Evolutionary conservation across 2,888 invertebrate genomes (phyloP).

Genomic region (Macrophya annulata): DNA sequence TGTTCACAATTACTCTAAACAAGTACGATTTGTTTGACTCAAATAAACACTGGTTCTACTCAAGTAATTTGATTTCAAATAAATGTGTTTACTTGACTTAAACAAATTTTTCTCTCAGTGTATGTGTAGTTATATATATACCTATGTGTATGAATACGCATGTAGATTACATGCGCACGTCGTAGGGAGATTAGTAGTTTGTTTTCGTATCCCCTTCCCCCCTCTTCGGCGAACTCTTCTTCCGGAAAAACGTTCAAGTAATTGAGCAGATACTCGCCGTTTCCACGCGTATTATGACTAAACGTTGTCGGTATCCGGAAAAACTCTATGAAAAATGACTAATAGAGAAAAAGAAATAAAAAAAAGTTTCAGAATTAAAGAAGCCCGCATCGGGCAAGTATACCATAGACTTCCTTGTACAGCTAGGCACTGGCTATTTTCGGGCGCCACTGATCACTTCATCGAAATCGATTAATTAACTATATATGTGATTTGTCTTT

Average conservation of each 20-base stretch:
- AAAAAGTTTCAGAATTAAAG: neutral
- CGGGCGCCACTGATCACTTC: neutral
- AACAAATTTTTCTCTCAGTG: too few relatives aligned
- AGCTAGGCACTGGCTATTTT: neutral
- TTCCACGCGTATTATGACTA: neutral
- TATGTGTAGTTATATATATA: too few relatives aligned
- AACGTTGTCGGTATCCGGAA: neutral
- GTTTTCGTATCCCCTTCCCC: neutral
- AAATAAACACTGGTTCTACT: too few relatives aligned
- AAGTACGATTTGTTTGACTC: too few relatives aligned
- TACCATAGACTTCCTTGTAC: neutral
- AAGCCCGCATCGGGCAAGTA: neutral
- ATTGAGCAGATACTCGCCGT: neutral
- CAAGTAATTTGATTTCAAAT: too few relatives aligned
- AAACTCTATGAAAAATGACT: neutral
- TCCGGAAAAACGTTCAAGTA: neutral
- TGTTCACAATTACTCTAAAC: too few relatives aligned
- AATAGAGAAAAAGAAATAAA: neutral
- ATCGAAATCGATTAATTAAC: neutral
- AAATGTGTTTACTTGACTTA: too few relatives aligned
- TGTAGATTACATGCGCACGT: neutral
- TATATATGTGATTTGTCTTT: neutral
- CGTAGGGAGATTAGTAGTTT: neutral
- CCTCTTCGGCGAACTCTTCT: neutral
- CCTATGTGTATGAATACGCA: neutral